phyloP scores from a whole-genome alignment of 2,797 vertebrate genomes.

The Hipposideros larvatus region DNA sequence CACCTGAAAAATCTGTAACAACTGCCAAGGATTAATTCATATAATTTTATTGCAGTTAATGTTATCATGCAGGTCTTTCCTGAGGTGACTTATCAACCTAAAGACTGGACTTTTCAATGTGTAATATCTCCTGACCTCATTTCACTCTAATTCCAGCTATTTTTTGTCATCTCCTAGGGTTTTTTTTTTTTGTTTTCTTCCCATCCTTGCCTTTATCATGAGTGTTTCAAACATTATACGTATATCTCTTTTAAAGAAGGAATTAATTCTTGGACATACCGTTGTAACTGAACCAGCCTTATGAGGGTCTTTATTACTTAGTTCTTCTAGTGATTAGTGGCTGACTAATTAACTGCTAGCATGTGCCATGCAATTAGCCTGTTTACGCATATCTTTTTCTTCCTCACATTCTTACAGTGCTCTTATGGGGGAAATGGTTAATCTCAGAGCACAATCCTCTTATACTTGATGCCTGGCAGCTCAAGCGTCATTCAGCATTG shows the following conservation, averaged over 20 bases:
- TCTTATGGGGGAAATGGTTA: neutral
- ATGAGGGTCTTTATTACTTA: neutral
- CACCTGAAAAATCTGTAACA: neutral
- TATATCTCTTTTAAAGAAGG: neutral
- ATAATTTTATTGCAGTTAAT: neutral
- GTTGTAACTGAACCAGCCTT: neutral
- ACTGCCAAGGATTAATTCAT: neutral
- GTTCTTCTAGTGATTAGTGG: neutral
- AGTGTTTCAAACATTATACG: neutral
- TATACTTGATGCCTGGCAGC: neutral
- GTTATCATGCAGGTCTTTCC: neutral
- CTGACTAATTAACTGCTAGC: neutral
- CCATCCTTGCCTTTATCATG: neutral
- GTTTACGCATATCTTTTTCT: neutral
- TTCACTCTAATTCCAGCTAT: neutral
- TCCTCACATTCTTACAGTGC: neutral
- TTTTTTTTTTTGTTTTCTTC: neutral
- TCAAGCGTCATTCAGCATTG: neutral
- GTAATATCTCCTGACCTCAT: neutral
- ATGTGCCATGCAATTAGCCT: neutral
- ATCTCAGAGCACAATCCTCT: neutral
- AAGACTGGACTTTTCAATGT: neutral
- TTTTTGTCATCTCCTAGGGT: neutral
- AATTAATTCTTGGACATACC: neutral
- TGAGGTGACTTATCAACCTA: conserved; percentile 8